Evolutionary conservation across 2,888 invertebrate species (phyloP), one percentile per base, ranked within the genome.

Genomic region (Harmothoe impar): DNA sequence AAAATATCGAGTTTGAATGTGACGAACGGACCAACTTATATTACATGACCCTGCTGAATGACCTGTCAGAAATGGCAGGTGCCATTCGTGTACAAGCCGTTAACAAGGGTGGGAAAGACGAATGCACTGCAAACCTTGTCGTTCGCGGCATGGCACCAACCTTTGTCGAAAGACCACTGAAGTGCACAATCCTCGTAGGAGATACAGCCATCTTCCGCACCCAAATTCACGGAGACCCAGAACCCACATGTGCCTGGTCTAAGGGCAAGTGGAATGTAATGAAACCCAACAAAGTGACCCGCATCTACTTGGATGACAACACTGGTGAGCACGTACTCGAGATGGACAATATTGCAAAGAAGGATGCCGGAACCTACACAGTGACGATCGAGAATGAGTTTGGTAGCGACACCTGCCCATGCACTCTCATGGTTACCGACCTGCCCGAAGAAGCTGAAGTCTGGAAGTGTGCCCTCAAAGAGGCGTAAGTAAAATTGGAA

Each of bases 41-140:
- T 92, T 97, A 97, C 93, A 96, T 98, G 94, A 96, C 97, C 93
- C 97, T 98, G 93, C 96, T 97, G 92, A 97, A 98, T 95, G 97
- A 97, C 91, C 97, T 97, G 94, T 97, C 97, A 72, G 97, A 97
- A 96, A 97, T 98, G 96, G 97, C 97, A 94, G 98, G 98, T 92
- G 97, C 97, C 93, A 97, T 98, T 95, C 96, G 96, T 91, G 97
- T 97, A 93, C 97, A 96, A 92, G 97, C 86, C 25, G 86, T 97
- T n/a, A 97, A 96, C 93, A 98, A 98, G 96, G 97, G 97, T 90
- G 98, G 98, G 86, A 97, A 97, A 95, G 97, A 97, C 12, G 96
- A 97, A 43, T 97, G 94, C 68, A 91, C 97, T 93, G 97, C 95
- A 35, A 94, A 94, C n/a, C 95, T 96, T 56, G 94, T 94, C 31